Base-by-base conservation (phyloP, 53 echinoderm and acorn worm species). In the Antedon mediterranea region DNA sequence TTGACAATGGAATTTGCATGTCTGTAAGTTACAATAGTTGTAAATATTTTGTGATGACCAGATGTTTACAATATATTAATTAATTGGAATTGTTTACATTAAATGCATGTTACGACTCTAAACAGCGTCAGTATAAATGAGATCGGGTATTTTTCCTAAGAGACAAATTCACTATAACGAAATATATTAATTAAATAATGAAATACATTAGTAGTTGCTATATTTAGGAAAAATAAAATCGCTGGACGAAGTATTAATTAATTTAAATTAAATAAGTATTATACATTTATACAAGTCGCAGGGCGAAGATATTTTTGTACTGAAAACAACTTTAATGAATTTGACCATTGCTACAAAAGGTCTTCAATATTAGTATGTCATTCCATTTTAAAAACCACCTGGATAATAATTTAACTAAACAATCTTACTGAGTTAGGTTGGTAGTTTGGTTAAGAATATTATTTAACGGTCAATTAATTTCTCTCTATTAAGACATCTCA, bases 1-100 rank as follows among this genome's bases (percentile, higher is more conserved):
- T 57, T 57, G 57, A 57, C 57, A 57, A 57, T 57, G 57, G 57
- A 57, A 57, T 57, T 57, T 57, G 57, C 57, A 57, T 57, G 57
- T 57, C 23, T 57, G 57, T 57, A 26, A 18, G 4, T 57, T 18
- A 57, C 9, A 18, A 57, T 13, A 57, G 57, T 57, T 57, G 23
- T 57, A n/a, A n/a, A n/a, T 57, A 2, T 6, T 57, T 57, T 57
- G 57, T 57, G 57, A 57, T 57, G 57, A 8, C 14, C 23, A 57
- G 57, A 57, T 11, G 57, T 23, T 23, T 15, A 18, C 57, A 57
- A 57, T 8, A 26, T 23, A 18, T 57, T 26, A 57, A 23, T 4
- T 6, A 37, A 37, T 11, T 37, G 11, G 37, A 6, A 11, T 37
- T 37, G 37, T 11, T 6, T 11, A 11, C 37, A 11, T 37, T 37